phyloP scores from a whole-genome alignment of 2,888 invertebrate genomes.

The Dendrolimus pini region DNA sequence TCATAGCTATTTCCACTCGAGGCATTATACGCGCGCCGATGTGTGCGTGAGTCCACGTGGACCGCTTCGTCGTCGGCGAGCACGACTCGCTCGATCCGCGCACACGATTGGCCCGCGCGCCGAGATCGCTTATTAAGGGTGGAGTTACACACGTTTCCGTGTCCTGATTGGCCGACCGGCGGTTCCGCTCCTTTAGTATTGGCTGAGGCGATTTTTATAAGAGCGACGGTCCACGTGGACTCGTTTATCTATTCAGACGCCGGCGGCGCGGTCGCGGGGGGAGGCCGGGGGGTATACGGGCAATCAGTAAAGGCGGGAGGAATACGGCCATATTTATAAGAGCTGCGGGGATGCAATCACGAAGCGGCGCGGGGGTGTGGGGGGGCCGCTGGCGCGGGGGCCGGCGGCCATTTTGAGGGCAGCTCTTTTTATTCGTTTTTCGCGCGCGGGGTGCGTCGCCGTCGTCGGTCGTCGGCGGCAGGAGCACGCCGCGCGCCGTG shows the following conservation, averaged over 20 bases:
- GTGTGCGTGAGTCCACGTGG: conserved; percentile 73
- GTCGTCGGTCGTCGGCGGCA: conserved; percentile 63
- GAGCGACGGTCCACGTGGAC: conserved; percentile 75
- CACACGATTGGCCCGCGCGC: conserved; percentile 42
- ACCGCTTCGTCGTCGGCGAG: conserved; percentile 65
- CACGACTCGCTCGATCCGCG: conserved; percentile 47
- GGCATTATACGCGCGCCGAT: conserved; percentile 66
- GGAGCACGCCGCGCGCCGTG: conserved; percentile 70
- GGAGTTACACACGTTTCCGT: conserved; percentile 67
- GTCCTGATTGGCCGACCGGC: conserved; percentile 38
- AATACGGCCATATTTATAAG: conserved; percentile 78
- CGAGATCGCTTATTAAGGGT: conserved; percentile 76
- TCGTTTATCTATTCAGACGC: conserved; percentile 79
- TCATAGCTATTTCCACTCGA: conserved; percentile 78
- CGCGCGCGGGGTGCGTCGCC: conserved; percentile 75
- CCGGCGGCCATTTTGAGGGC: conserved; percentile 85
- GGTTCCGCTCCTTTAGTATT: conserved; percentile 39
- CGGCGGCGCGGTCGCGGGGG: conserved; percentile 76
- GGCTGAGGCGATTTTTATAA: conserved; percentile 72
- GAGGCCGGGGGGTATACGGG: conserved; percentile 76
- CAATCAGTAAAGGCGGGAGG: conserved; percentile 78
- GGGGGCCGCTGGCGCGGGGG: conserved; percentile 62
- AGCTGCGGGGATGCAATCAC: conserved; percentile 78
- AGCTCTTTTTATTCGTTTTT: conserved; percentile 80
- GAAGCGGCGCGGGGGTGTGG: conserved; percentile 72